A percentile compares a stretch with the other conserved stretches of the same genome.
These are phyloP conservation scores for Cotesia chilonis DNA, from an alignment of 1,140 invertebrate species.

Conservation along the genomic window DNA sequence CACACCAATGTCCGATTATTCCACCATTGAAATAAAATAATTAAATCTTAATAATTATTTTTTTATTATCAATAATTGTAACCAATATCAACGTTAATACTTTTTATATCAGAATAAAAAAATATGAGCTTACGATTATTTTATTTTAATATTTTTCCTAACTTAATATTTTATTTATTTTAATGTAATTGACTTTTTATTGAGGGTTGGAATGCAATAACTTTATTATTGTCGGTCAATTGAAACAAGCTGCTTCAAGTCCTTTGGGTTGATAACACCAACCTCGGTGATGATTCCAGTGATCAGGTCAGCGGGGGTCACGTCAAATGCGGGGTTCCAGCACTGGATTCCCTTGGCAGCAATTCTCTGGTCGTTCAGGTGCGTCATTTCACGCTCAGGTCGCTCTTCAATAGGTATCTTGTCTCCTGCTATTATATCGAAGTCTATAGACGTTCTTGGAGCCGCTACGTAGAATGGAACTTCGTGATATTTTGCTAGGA, in stretches of 20 bases:
- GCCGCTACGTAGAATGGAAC: conserved; percentile 97
- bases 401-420: conserved; percentile 94
- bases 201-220: conserved; percentile 1
- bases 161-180: background rate
- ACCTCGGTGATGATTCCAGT: conserved; percentile 95
- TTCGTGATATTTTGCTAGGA: conserved; percentile 88
- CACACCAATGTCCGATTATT: conserved; percentile 94
- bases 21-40: conserved; percentile 80
- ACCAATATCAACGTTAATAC: background rate
- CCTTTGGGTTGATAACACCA: conserved; percentile 79
- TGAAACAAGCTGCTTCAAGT: conserved; percentile 42
- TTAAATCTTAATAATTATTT: background rate
- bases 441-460: conserved; percentile 92
- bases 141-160: background rate
- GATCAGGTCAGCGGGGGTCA: conserved; percentile 94
- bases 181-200: background rate
- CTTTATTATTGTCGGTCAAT: conserved; percentile 16
- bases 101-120: too few relatives aligned
- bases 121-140: too few relatives aligned
- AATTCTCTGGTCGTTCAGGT: conserved; percentile 82
- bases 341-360: conserved; percentile 89
- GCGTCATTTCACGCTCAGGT: conserved; percentile 88
- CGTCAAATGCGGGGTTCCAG: conserved; percentile 99
- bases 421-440: conserved; percentile 79
- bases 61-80: background rate